A percentile compares a stretch with the other conserved stretches of the same genome.
These are phyloP conservation scores for Limanda limanda DNA, from an alignment of 2,113 vertebrate species.

Conservation along the genomic window DNA sequence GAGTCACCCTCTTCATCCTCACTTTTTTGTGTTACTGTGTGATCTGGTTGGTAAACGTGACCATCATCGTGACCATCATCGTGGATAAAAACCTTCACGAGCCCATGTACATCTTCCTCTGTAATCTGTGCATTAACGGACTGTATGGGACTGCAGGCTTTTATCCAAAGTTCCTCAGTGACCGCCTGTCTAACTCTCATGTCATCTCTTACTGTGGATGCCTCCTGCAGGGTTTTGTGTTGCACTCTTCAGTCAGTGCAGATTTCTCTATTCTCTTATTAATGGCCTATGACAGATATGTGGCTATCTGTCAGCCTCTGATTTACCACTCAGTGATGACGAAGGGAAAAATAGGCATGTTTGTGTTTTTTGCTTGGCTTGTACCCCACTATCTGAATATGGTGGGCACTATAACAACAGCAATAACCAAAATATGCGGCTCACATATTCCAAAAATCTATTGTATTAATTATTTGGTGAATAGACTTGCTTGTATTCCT, in stretches of 20 bases:
- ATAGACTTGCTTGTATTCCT: conserved; percentile 17
- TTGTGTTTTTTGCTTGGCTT: conserved; percentile 40
- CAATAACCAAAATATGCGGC: conserved; percentile 2
- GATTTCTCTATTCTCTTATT: conserved; percentile 46
- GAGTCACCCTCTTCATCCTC: conserved; percentile 34
- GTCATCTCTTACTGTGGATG: conserved; percentile 59
- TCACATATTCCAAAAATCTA: conserved; percentile 24
- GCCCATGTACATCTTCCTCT: conserved; percentile 65
- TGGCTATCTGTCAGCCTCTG: conserved; percentile 62
- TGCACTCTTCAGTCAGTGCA: conserved; percentile 37
- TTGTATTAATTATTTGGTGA: neutral
- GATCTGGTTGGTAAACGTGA: conserved; percentile 52
- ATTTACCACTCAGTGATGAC: conserved; percentile 58
- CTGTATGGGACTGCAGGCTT: conserved; percentile 60
- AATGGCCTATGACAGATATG: conserved; percentile 64
- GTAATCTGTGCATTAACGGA: conserved; percentile 61
- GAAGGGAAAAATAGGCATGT: conserved; percentile 9
- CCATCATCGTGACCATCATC: conserved; percentile 37
- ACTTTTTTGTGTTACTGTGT: conserved; percentile 57
- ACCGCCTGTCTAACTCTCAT: conserved; percentile 39
- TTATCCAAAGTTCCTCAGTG: conserved; percentile 61
- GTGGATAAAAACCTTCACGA: conserved; percentile 55
- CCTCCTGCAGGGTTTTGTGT: conserved; percentile 50
- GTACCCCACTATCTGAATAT: neutral
- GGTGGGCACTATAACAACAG: conserved; percentile 25